Evolutionary conservation across 2,888 invertebrate species (phyloP).

Genomic region (Drymonia ruficornis): DNA sequence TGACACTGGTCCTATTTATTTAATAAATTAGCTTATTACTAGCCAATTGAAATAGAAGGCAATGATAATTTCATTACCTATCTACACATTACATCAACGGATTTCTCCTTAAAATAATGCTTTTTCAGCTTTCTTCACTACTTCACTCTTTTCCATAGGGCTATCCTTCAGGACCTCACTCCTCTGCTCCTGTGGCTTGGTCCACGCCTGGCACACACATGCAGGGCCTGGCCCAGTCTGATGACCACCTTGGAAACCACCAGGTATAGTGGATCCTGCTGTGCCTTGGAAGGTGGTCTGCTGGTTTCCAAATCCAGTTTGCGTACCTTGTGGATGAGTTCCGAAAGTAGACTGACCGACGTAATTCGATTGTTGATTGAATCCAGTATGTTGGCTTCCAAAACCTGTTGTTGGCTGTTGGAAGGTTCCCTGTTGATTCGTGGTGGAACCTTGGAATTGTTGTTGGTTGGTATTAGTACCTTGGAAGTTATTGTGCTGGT

Average conservation of each 20-base stretch:
- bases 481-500: slow-evolving; percentile 7
- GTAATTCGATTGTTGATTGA: slow-evolving; percentile 13
- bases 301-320: slow-evolving; percentile 28
- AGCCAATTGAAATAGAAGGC: too few relatives aligned
- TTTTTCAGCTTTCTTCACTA: slow-evolving; percentile 18
- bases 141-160: slow-evolving; percentile 43
- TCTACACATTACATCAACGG: too few relatives aligned
- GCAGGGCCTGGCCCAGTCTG: slow-evolving; percentile 59
- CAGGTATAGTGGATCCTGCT: slow-evolving; percentile 28
- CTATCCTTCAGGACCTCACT: slow-evolving; percentile 23
- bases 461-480: slow-evolving; percentile 15
- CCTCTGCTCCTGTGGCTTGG: slow-evolving; percentile 51
- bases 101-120: too few relatives aligned
- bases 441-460: background rate
- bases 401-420: slow-evolving; percentile 7
- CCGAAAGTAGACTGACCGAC: slow-evolving; percentile 15
- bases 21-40: too few relatives aligned
- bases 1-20: too few relatives aligned
- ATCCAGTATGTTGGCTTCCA: slow-evolving; percentile 4
- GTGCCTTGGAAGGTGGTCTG: slow-evolving; percentile 12
- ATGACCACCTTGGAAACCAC: slow-evolving; percentile 54
- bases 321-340: slow-evolving; percentile 18
- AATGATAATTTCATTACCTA: too few relatives aligned
- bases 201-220: slow-evolving; percentile 77
- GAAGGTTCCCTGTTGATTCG: background rate